A percentile compares a stretch with the other conserved stretches of the same genome.
Conservation (phyloP, 2,888 invertebrate genomes). For the Philaethria dido region DNA sequence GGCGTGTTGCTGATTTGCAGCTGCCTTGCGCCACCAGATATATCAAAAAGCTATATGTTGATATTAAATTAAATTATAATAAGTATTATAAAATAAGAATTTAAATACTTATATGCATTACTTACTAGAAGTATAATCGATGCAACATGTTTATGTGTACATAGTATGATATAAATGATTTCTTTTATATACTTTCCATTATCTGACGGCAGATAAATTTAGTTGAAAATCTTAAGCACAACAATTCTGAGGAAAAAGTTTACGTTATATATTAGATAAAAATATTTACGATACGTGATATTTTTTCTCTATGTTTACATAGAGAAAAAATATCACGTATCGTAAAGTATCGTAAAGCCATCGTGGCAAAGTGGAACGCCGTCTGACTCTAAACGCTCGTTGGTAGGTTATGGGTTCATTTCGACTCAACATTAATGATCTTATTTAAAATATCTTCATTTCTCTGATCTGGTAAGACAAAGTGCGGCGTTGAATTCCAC, state of each 20-base stretch:
- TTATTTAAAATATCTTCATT: too few species aligned
- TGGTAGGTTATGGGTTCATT: too few species aligned
- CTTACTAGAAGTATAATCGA: slow-evolving; percentile 4
- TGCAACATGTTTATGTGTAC: not conserved
- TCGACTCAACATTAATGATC: too few species aligned
- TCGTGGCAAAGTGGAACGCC: too few species aligned
- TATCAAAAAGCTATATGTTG: slow-evolving; percentile 2
- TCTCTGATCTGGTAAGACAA: too few species aligned
- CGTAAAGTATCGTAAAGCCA: too few species aligned
- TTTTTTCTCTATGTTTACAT: too few species aligned
- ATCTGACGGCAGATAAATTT: not conserved
- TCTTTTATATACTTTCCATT: slow-evolving; percentile 9
- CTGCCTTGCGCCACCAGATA: slow-evolving; percentile 40
- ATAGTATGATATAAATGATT: not conserved
- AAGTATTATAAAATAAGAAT: not conserved
- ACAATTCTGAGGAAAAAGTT: not conserved
- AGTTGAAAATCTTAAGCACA: not conserved
- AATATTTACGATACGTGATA: not conserved
- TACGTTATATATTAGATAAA: slow-evolving; percentile 1
- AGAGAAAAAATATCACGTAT: too few species aligned
- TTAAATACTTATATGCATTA: not conserved
- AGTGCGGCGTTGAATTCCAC: too few species aligned
- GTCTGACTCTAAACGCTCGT: too few species aligned
- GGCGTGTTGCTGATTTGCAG: slow-evolving; percentile 11
- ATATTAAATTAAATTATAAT: slow-evolving; percentile 6